phyloP scores from a whole-genome alignment of 2,888 invertebrate genomes.

The Meandrusa payeni region DNA sequence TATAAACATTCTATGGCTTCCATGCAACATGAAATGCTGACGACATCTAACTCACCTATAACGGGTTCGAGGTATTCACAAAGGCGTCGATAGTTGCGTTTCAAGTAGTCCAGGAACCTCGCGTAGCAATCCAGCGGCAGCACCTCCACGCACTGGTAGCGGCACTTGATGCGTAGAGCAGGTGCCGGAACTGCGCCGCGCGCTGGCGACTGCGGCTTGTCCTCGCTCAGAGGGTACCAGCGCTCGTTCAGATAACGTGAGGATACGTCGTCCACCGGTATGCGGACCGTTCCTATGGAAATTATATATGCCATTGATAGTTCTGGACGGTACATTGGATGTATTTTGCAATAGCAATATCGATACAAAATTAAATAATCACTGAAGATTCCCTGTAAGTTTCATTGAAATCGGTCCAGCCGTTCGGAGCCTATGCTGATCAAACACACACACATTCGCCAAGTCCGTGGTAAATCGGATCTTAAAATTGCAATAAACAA shows the following conservation, averaged over 20 bases:
- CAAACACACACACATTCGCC: no score
- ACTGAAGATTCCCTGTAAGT: no score
- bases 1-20: no score
- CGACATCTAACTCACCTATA: conserved; percentile 84
- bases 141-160: conserved; percentile 95
- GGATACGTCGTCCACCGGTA: conserved; percentile 91
- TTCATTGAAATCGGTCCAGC: no score
- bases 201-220: conserved; percentile 66
- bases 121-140: conserved; percentile 92
- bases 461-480: no score
- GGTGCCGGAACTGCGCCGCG: conserved; percentile 67
- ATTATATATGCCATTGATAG: no score
- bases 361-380: no score
- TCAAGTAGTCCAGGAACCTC: conserved; percentile 88
- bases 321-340: no score
- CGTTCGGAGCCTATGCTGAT: no score
- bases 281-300: conserved; percentile 87
- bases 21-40: no score
- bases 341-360: no score
- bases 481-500: no score
- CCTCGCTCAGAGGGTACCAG: conserved; percentile 89
- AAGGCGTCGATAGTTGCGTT: conserved; percentile 87
- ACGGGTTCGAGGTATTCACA: conserved; percentile 94
- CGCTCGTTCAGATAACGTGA: conserved; percentile 93
- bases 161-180: conserved; percentile 91